Base-by-base conservation (phyloP, 2,113 vertebrate species). In the Lynx canadensis region DNA sequence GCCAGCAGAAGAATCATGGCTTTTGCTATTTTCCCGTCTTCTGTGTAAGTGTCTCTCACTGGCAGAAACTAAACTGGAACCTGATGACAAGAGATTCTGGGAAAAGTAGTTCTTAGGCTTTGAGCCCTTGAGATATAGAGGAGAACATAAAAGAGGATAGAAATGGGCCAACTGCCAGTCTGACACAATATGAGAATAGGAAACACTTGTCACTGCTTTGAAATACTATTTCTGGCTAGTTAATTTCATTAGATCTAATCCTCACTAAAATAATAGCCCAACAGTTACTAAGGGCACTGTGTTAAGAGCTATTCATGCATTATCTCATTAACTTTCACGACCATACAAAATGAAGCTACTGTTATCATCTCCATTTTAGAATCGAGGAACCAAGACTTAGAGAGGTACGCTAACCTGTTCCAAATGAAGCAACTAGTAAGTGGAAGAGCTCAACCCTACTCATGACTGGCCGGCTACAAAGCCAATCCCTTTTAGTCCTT, bases 321-420 rank as follows among this genome's bases (percentile, higher is more conserved):
- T 66, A n/a, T 79, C 48, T 94, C 83, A n/a, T 84, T 92, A 92
- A 79, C 31, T 63, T 84, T 96, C 60, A 78, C n/a, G 85, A 50
- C 33, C 3, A 0, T 52, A 57, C 7, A 41, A 91, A 52, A 87
- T 83, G 78, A 86, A 87, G 6, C 74, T 94, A 21, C 87, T 52
- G 69, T 86, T 45, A 63, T n/a, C 52, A 52, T 41, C 52, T 50
- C 76, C 50, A 69, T 78, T 88, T 83, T 66, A 74, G 73, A 74
- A 38, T 57, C 9, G 50, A 89, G 63, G 55, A 65, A 33, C 52
- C 27, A 36, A 84, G 84, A 74, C 57, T 73, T 65, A 55, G 45
- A 92, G 18, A 69, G 5, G 12, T 83, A 65, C 1, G 29, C n/a
- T 68, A 82, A 91, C 48, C 38, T 68, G 7, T 55, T 74, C 57